phyloP scores from a whole-genome alignment of 1,140 invertebrate species.

The Bombus fervidus region DNA sequence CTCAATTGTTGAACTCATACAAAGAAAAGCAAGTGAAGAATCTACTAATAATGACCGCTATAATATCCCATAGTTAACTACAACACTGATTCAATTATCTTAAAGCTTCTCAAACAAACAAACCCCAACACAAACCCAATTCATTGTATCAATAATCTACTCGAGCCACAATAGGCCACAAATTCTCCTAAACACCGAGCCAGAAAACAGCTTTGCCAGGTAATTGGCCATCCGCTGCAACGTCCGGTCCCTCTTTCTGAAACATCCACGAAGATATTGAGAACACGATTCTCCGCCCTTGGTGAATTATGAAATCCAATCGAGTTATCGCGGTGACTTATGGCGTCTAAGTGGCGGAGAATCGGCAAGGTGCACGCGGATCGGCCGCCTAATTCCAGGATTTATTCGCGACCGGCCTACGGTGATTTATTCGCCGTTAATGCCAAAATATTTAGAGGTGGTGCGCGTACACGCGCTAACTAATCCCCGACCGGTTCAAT shows the following conservation, averaged over 20 bases:
- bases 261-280: background rate
- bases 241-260: background rate
- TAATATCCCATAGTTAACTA: background rate
- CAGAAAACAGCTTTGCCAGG: background rate
- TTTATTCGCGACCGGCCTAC: conserved; percentile 50
- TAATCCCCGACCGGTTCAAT: conserved; percentile 74
- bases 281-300: background rate
- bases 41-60: background rate
- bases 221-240: background rate
- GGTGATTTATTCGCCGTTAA: conserved; percentile 69
- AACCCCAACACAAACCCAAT: background rate
- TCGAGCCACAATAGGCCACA: background rate
- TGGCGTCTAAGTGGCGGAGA: conserved; percentile 15
- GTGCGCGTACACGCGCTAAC: conserved; percentile 57
- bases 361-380: conserved; percentile 11
- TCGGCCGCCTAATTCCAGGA: conserved; percentile 55
- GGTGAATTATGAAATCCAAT: conserved; percentile 49
- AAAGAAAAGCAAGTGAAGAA: background rate
- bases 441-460: conserved; percentile 75
- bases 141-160: background rate
- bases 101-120: background rate
- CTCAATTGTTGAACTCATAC: no score
- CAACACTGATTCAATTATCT: background rate
- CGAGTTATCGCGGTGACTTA: conserved; percentile 35
- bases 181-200: background rate